phyloP scores from a whole-genome alignment of 1,140 invertebrate species.

The Tetragonula clypearis region DNA sequence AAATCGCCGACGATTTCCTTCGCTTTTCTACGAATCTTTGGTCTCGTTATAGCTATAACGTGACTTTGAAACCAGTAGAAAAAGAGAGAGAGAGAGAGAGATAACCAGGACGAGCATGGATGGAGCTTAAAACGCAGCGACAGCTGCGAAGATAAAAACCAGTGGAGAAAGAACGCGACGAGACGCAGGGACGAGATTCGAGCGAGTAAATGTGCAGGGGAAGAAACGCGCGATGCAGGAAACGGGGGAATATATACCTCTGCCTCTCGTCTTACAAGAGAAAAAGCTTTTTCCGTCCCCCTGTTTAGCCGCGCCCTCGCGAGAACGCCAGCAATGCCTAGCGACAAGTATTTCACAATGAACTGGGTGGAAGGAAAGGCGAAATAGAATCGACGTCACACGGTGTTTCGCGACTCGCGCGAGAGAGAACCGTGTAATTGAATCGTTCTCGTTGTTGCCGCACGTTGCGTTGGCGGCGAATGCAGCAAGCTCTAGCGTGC shows the following conservation, averaged over 20 bases:
- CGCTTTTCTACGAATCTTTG: conserved; percentile 37
- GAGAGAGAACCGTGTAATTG: conserved; percentile 39
- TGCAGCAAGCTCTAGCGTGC: background rate
- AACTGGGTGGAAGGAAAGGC: conserved; percentile 55
- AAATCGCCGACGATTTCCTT: background rate
- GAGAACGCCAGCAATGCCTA: conserved; percentile 37
- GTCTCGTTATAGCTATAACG: conserved; percentile 8
- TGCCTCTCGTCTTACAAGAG: conserved; percentile 59
- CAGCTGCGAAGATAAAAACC: conserved; percentile 18
- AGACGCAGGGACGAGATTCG: conserved; percentile 47
- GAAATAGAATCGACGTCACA: conserved; percentile 55
- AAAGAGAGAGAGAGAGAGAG: background rate
- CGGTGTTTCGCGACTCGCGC: background rate
- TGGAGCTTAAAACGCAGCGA: conserved; percentile 5
- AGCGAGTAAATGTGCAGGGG: conserved; percentile 28
- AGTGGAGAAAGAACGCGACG: conserved; percentile 31
- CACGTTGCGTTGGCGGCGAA: background rate
- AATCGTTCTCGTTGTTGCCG: conserved; percentile 34
- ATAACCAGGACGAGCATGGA: too few species aligned
- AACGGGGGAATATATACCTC: conserved; percentile 1
- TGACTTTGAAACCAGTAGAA: conserved; percentile 6
- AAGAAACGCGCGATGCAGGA: background rate
- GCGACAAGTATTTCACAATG: conserved; percentile 63
- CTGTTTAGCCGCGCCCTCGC: conserved; percentile 46
- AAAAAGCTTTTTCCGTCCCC: conserved; percentile 63